Conservation (phyloP, 2,797 vertebrate genomes). For the Pelobates cultripes region DNA sequence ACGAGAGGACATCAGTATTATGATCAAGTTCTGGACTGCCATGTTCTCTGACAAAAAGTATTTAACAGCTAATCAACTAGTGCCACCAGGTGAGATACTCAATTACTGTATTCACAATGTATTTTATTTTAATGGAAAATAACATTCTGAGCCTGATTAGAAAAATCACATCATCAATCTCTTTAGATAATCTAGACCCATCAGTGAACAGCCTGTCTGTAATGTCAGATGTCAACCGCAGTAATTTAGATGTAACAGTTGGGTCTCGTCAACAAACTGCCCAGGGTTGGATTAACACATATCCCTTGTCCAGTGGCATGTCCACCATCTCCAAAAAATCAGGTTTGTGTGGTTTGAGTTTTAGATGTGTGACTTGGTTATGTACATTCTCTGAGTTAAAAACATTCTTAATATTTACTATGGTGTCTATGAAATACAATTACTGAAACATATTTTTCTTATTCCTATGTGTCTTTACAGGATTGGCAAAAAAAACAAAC, state of each 20-base stretch:
- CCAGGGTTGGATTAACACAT: slow-evolving; percentile 98
- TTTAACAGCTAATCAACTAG: slow-evolving; percentile 90
- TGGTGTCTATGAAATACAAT: too few relatives aligned
- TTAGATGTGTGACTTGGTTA: not conserved
- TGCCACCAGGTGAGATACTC: slow-evolving; percentile 86
- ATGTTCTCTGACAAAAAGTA: slow-evolving; percentile 99
- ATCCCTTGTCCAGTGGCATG: slow-evolving; percentile 95
- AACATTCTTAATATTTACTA: not conserved
- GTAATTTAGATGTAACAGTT: slow-evolving; percentile 86
- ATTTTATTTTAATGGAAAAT: not conserved
- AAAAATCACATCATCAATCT: not conserved
- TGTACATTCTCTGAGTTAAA: too few relatives aligned
- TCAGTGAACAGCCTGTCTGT: slow-evolving; percentile 82
- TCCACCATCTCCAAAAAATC: slow-evolving; percentile 98
- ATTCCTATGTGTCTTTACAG: slow-evolving; percentile 61
- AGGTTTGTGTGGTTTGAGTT: slow-evolving; percentile 68
- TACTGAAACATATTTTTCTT: not conserved
- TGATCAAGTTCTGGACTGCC: slow-evolving; percentile 95
- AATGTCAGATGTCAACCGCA: slow-evolving; percentile 81
- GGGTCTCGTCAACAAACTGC: slow-evolving; percentile 90
- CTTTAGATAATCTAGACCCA: slow-evolving; percentile 90
- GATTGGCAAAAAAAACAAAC: slow-evolving; percentile 94
- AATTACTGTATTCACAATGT: not conserved
- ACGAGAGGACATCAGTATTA: slow-evolving; percentile 93
- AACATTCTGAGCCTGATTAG: too few relatives aligned